Evolutionary conservation across 2,113 vertebrate genomes (phyloP).

Genomic region (Trogon surrucura): DNA sequence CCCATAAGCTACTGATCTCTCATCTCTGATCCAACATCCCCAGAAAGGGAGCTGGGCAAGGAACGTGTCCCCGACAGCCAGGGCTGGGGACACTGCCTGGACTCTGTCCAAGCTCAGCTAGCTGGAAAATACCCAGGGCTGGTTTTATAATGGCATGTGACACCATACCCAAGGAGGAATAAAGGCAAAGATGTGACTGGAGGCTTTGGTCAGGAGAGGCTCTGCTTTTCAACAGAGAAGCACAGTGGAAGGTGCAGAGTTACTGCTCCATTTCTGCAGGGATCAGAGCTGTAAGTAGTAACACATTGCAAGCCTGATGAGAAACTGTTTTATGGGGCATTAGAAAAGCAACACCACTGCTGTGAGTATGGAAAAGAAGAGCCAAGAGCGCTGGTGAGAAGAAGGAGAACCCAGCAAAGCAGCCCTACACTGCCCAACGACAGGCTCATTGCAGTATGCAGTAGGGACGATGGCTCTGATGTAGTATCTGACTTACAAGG

Average conservation of each 20-base stretch:
- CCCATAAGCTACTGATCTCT: constrained; percentile 14
- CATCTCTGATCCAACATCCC: neutral
- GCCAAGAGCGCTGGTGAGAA: neutral
- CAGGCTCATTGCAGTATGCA: fast-evolving
- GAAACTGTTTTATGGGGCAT: neutral
- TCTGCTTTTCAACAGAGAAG: neutral
- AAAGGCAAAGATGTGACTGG: neutral
- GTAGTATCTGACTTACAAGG: neutral
- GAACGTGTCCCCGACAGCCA: neutral
- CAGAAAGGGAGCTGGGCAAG: constrained; percentile 10
- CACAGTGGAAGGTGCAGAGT: neutral
- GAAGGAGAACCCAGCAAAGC: neutral
- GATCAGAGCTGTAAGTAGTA: neutral
- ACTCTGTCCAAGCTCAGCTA: neutral
- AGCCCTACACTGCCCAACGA: fast-evolving
- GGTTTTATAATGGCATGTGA: neutral
- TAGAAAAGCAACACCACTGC: neutral
- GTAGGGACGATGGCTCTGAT: fast-evolving
- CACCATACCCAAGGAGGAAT: neutral
- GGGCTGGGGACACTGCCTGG: neutral
- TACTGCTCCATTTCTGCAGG: neutral
- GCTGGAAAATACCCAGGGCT: constrained; percentile 15
- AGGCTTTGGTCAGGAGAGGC: neutral
- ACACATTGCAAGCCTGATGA: neutral
- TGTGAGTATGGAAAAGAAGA: neutral